phyloP scores from a whole-genome alignment of 2,888 invertebrate species.

The Lasioglossum morio region DNA sequence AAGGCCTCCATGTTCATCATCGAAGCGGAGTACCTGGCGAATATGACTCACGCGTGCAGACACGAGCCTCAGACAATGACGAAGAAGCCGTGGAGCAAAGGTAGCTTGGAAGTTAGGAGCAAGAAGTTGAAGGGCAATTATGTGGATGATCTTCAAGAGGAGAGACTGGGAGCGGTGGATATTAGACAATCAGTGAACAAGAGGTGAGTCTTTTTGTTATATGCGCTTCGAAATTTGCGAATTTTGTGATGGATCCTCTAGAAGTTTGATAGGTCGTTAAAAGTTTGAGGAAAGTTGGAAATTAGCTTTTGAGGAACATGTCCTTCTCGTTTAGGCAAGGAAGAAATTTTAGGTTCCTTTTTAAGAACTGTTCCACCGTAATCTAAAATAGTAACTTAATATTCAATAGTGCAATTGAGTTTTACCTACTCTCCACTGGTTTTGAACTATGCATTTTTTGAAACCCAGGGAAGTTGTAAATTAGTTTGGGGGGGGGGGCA shows the following conservation, averaged over 20 bases:
- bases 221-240: background rate
- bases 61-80: constrained; percentile 22
- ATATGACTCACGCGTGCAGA: constrained; percentile 52
- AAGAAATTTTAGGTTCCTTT: no score
- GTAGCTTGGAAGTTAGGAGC: constrained; percentile 26
- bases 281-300: background rate
- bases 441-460: background rate
- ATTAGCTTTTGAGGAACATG: no score
- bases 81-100: constrained; percentile 39
- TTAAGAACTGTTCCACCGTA: no score
- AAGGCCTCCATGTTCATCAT: constrained; percentile 80
- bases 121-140: constrained; percentile 75
- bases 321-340: no score
- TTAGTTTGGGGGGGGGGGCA: background rate
- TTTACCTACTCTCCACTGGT: background rate
- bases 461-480: background rate
- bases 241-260: background rate
- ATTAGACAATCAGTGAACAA: constrained; percentile 79
- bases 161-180: constrained; percentile 68
- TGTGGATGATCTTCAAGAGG: constrained; percentile 71
- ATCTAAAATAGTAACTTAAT: no score
- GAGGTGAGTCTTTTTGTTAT: constrained; percentile 67
- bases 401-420: no score
- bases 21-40: constrained; percentile 77
- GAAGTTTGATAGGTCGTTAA: background rate